Percentiles rank a stretch among this genome's conserved stretches.
These are phyloP conservation scores for Rhagoletis zephyria DNA, from an alignment of 1,140 invertebrate species.

Conservation along the genomic window DNA sequence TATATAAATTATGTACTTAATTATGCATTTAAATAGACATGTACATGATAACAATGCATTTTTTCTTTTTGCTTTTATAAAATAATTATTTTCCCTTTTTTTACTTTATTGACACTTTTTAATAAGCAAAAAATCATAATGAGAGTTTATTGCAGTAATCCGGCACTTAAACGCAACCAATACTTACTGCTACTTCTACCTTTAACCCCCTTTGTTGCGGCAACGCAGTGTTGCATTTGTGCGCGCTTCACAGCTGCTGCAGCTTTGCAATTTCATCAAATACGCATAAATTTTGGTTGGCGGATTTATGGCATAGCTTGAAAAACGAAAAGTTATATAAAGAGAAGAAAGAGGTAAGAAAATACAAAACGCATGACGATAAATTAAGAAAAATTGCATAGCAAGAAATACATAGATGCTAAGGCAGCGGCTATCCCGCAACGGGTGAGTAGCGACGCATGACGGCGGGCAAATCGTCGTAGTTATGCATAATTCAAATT, in stretches of 20 bases:
- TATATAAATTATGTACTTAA: too few species aligned
- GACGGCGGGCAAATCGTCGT: neutral
- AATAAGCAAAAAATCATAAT: neutral
- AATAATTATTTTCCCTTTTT: too few species aligned
- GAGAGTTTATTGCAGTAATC: neutral
- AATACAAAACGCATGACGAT: conserved; percentile 12
- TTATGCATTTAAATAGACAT: too few species aligned
- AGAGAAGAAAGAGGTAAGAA: neutral
- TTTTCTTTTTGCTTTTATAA: too few species aligned
- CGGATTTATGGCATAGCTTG: neutral
- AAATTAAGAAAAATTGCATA: conserved; percentile 46
- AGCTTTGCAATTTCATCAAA: conserved; percentile 31
- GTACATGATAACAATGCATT: too few species aligned
- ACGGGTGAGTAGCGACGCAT: neutral
- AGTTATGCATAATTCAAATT: conserved; percentile 53
- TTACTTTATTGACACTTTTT: neutral
- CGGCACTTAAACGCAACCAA: neutral
- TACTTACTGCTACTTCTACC: neutral
- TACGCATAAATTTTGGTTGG: conserved; percentile 24
- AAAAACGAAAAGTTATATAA: neutral
- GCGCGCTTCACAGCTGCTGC: neutral
- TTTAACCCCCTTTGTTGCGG: neutral
- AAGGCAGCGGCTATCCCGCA: too few species aligned
- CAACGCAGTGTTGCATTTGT: neutral
- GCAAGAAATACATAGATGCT: neutral